A percentile compares a stretch with the other conserved stretches of the same genome.
Conservation (phyloP, 2,113 vertebrate genomes). For the Phycodurus eques region DNA sequence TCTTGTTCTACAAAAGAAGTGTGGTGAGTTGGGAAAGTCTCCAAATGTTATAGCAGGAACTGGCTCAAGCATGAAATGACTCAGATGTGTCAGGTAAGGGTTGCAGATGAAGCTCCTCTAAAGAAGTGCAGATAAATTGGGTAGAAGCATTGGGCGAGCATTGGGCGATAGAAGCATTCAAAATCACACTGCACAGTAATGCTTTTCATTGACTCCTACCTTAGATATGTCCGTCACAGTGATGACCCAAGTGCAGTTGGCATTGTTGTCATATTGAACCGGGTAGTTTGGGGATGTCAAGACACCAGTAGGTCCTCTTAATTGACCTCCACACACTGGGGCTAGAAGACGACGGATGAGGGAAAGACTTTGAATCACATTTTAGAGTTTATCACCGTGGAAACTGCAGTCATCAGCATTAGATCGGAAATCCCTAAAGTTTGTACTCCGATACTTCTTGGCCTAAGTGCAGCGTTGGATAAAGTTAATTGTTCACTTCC, state of each 20-base stretch:
- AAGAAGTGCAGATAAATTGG: no score
- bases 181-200: neutral
- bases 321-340: conserved; percentile 89
- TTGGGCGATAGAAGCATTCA: neutral
- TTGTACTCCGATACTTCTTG: neutral
- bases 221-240: conserved; percentile 86
- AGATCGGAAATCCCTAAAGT: neutral
- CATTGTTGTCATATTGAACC: conserved; percentile 96
- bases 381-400: neutral
- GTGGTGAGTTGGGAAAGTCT: neutral
- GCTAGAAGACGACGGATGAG: conserved; percentile 65
- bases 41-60: conserved; percentile 10
- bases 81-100: conserved; percentile 16
- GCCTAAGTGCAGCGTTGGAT: neutral
- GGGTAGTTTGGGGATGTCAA: conserved; percentile 97
- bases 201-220: conserved; percentile 69
- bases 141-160: no score
- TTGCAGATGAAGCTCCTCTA: neutral
- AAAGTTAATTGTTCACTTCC: neutral
- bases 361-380: neutral
- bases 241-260: conserved; percentile 98
- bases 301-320: conserved; percentile 87
- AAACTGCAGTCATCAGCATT: neutral
- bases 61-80: conserved; percentile 33
- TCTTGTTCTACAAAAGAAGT: conserved; percentile 25